Percentiles rank a stretch among this genome's conserved stretches.
phyloP scores from a whole-genome alignment of 1,140 invertebrate species.

The Wiebesia pumilae region DNA sequence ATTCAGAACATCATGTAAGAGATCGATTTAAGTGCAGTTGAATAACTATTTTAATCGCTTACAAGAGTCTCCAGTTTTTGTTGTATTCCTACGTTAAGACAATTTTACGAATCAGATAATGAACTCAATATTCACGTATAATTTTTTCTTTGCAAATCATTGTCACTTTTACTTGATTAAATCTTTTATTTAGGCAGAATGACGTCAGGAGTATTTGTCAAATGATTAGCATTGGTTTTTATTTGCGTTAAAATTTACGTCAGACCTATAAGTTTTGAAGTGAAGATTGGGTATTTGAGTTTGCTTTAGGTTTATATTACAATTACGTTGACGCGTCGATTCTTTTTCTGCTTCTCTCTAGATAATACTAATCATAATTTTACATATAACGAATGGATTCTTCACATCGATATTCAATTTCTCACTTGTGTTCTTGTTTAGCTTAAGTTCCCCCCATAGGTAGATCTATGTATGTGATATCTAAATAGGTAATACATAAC shows the following conservation, averaged over 20 bases:
- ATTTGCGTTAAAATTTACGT: not conserved
- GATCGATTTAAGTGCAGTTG: conserved; percentile 4
- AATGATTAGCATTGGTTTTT: not conserved
- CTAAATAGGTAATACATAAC: conserved; percentile 29
- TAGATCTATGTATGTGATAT: conserved; percentile 18
- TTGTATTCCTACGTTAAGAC: conserved; percentile 46
- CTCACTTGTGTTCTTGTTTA: not conserved
- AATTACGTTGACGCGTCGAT: not conserved
- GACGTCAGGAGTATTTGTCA: conserved; percentile 42
- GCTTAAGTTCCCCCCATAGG: not conserved
- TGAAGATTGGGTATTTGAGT: conserved; percentile 43
- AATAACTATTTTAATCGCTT: conserved; percentile 57
- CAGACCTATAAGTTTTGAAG: conserved; percentile 23
- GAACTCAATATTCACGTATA: not conserved
- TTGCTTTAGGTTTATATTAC: conserved; percentile 21
- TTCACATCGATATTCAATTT: not conserved
- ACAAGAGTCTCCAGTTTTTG: conserved; percentile 63
- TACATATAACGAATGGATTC: conserved; percentile 31
- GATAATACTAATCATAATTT: not conserved
- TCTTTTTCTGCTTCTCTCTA: not conserved
- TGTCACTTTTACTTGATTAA: not conserved
- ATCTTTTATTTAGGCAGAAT: conserved; percentile 9
- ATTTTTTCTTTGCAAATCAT: not conserved
- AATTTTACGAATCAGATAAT: conserved; percentile 36
- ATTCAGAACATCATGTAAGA: not conserved